Percentiles rank a stretch among this genome's conserved stretches.
Conservation (phyloP, 2,888 invertebrate species). For the Morpho deidamia region DNA sequence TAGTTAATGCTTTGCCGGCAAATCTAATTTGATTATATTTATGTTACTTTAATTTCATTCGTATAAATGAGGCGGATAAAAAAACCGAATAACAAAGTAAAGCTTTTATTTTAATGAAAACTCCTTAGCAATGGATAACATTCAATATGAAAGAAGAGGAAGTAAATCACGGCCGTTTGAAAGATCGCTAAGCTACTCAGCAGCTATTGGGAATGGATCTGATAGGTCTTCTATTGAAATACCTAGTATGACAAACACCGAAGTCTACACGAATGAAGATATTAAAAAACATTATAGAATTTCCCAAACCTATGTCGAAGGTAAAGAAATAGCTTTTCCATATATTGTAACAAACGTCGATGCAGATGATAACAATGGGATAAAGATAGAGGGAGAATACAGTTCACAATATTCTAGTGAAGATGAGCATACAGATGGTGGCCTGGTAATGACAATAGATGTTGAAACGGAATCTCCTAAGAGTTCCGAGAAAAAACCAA, state of each 20-base stretch:
- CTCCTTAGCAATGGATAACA: conserved; percentile 20
- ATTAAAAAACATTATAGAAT: conserved; percentile 63
- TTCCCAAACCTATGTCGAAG: conserved; percentile 67
- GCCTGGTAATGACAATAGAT: conserved; percentile 63
- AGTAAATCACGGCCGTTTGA: conserved; percentile 54
- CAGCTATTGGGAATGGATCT: conserved; percentile 60
- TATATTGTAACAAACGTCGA: conserved; percentile 38
- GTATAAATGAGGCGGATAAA: not conserved
- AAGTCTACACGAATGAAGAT: conserved; percentile 66
- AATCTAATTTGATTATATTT: too few relatives aligned
- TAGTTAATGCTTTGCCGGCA: too few relatives aligned
- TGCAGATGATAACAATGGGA: conserved; percentile 27
- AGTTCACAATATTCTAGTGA: conserved; percentile 57
- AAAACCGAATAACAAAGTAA: not conserved
- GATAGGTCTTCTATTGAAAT: conserved; percentile 62
- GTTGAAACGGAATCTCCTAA: conserved; percentile 47
- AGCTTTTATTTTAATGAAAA: not conserved
- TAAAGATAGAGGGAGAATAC: conserved; percentile 35
- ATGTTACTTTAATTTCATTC: too few relatives aligned
- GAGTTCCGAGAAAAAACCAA: conserved; percentile 40
- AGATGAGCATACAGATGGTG: conserved; percentile 48
- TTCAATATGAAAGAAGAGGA: conserved; percentile 35
- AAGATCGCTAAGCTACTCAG: conserved; percentile 64
- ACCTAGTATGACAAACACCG: conserved; percentile 54
- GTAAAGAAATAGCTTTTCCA: conserved; percentile 60